Percentiles rank a stretch among this genome's conserved stretches.
Evolutionary conservation across 2,888 invertebrate genomes (phyloP).

Genomic region (Apamea sordens): DNA sequence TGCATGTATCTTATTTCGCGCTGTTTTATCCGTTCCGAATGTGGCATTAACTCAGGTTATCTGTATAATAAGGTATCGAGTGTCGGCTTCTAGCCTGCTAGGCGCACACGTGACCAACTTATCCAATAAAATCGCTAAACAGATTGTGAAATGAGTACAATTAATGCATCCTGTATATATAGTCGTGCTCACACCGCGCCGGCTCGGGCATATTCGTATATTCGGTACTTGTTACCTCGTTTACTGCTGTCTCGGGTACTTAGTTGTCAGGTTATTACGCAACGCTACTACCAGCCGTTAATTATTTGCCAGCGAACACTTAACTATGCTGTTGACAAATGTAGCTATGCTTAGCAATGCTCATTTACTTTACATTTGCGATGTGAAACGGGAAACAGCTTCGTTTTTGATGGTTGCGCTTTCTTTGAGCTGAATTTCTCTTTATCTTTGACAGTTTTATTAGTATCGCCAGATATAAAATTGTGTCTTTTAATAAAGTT

Average conservation of each 20-base stretch:
- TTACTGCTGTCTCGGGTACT: slow-evolving; percentile 55
- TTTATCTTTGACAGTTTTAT: slow-evolving; percentile 33
- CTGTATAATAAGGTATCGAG: slow-evolving; percentile 52
- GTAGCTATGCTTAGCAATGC: slow-evolving; percentile 65
- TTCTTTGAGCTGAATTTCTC: slow-evolving; percentile 21
- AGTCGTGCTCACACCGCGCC: slow-evolving; percentile 12
- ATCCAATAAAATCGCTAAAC: slow-evolving; percentile 61
- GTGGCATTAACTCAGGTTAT: slow-evolving; percentile 55
- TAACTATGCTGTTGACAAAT: slow-evolving; percentile 75
- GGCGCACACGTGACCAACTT: slow-evolving; percentile 50
- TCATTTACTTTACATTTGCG: slow-evolving; percentile 69
- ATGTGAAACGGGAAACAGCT: slow-evolving; percentile 60
- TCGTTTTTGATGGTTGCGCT: slow-evolving; percentile 24
- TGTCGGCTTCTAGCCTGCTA: slow-evolving; percentile 32
- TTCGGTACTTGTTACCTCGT: slow-evolving; percentile 57
- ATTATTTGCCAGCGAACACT: slow-evolving; percentile 67
- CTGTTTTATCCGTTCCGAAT: slow-evolving; percentile 40
- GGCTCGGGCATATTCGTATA: slow-evolving; percentile 35
- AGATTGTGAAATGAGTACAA: slow-evolving; percentile 64
- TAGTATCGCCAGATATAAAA: slow-evolving; percentile 33
- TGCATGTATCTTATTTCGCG: slow-evolving; percentile 51
- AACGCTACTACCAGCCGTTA: slow-evolving; percentile 61
- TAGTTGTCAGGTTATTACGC: slow-evolving; percentile 63
- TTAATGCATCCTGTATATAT: slow-evolving; percentile 60
- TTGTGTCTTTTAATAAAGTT: slow-evolving; percentile 32